phyloP scores from a whole-genome alignment of 2,888 invertebrate genomes.

The Stenolophus ochropezus region DNA sequence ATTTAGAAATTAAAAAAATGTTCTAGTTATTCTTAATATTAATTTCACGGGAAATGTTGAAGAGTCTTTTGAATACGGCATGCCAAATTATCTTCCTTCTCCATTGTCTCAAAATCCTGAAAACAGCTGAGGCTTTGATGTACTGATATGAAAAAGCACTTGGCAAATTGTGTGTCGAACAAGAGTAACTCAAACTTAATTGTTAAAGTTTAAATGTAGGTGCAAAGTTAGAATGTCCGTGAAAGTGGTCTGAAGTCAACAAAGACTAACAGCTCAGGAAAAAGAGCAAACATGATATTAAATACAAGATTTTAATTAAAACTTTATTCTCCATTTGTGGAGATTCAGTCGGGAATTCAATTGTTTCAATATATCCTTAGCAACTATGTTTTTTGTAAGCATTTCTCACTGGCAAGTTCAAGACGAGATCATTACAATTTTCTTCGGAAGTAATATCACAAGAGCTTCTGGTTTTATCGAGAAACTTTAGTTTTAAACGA shows the following conservation, averaged over 20 bases:
- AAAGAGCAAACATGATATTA: neutral
- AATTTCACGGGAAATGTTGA: no score
- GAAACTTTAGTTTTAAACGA: no score
- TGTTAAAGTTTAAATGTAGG: conserved; percentile 26
- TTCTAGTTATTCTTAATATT: no score
- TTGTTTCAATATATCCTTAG: neutral
- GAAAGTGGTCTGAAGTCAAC: neutral
- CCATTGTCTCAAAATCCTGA: neutral
- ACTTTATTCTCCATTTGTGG: conserved; percentile 12
- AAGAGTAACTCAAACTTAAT: conserved; percentile 14
- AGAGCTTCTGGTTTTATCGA: no score
- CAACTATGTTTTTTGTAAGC: neutral
- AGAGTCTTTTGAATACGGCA: no score
- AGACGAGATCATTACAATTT: no score
- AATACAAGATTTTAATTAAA: conserved; percentile 30
- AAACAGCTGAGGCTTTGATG: neutral
- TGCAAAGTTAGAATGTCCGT: neutral
- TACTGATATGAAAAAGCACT: neutral
- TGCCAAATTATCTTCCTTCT: no score
- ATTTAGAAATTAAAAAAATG: no score
- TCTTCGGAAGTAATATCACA: no score
- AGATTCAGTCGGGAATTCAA: neutral
- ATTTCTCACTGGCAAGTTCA: no score
- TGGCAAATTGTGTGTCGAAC: neutral
- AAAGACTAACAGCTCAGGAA: neutral